Evolutionary conservation across 2,113 vertebrate genomes (phyloP).

Genomic region (Uropsilus gracilis): DNA sequence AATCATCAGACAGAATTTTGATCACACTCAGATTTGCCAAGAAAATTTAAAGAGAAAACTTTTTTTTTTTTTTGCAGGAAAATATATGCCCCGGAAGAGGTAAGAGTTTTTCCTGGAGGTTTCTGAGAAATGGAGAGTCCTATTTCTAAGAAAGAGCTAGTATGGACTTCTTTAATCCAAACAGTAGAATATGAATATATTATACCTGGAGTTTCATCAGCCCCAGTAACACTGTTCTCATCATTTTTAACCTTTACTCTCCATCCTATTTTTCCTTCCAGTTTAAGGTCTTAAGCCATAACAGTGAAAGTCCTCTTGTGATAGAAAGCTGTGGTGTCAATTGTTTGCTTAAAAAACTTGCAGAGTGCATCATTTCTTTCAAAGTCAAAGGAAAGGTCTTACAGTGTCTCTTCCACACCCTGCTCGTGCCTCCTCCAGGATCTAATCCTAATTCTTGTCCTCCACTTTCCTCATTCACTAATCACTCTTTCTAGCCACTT

Average conservation of each 20-base stretch:
- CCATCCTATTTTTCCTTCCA: background rate
- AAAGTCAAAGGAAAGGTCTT: background rate
- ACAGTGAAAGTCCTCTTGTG: background rate
- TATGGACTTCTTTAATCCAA: background rate
- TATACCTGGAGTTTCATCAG: background rate
- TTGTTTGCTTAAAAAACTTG: background rate
- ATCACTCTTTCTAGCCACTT: too few species aligned
- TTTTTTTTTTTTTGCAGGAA: background rate
- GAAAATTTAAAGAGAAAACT: slow-evolving; percentile 35
- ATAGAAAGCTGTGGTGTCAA: background rate
- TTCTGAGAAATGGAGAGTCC: background rate
- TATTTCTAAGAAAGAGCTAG: background rate
- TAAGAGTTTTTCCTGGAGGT: background rate
- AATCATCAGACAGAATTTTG: background rate
- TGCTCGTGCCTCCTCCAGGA: background rate
- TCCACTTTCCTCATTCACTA: fast-evolving
- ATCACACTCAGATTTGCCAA: background rate
- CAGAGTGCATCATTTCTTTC: fast-evolving
- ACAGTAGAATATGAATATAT: background rate
- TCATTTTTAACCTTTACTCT: background rate
- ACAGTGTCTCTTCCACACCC: background rate
- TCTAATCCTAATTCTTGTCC: background rate
- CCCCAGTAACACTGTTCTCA: background rate
- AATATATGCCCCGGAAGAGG: background rate
- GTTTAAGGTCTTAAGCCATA: background rate